Base-by-base conservation (phyloP, 2,113 vertebrate genomes). In the Cryptomyrus ogoouensis region DNA sequence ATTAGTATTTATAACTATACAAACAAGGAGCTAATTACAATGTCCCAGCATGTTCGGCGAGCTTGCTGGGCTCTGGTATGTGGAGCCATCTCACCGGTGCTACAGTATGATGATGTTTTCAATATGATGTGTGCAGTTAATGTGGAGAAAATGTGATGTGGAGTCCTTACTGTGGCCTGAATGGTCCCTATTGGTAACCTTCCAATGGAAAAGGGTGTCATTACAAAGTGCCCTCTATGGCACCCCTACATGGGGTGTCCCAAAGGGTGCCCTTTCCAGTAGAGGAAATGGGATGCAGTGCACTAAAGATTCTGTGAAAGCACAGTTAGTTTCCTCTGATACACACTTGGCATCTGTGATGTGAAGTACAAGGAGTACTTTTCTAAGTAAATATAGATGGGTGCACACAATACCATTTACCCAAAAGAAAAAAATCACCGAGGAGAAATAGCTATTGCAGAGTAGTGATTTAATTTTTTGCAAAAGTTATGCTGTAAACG, bases 401-500 rank as follows among this genome's bases (percentile, higher is more conserved):
- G 15, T 50, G 24, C 13, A 31, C 46, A 52, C 62, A 88, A 15
- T 35, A 24, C 89, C 0, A 85, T 88, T 92, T 53, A 66, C 89
- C 77, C 89, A 88, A 91, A 49, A 77, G n/a, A 92, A 89, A 93
- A 92, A 91, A 92, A 91, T 93, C 42, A 89, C 91, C 70, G 46
- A 15, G 31, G 66, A 52, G 62, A 83, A 42, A 70, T 90, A 66
- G 35, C 83, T 91, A 66, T 91, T 91, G 89, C 90, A 93, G 39
- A 56, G 90, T 62, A 88, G 88, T 88, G 80, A 80, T 93, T 93
- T 93, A n/a, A 92, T 66, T 56, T 89, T 89, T 93, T 95, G 92
- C 93, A 96, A 94, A 95, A 92, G n/a, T 91, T 91, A 92, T 89
- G 91, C 91, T 93, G 90, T 91, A 93, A 94, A 94, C 92, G 31